Evolutionary conservation across 1,140 invertebrate genomes (phyloP).

Genomic region (Heliothis subflexa): DNA sequence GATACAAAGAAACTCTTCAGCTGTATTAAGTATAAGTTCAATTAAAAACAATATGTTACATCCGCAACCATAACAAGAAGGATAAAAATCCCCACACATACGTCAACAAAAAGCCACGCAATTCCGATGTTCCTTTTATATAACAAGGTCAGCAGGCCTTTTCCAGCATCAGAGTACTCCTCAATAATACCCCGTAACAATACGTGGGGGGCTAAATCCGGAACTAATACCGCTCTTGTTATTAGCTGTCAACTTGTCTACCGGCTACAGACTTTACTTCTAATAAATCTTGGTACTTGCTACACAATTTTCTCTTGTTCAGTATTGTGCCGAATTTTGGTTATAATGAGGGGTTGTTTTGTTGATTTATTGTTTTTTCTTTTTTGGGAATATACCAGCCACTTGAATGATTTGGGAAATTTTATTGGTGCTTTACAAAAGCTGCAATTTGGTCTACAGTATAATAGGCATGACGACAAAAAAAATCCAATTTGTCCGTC

Average conservation of each 20-base stretch:
- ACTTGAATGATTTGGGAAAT: not conserved
- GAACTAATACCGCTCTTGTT: constrained; percentile 40
- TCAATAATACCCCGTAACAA: constrained; percentile 38
- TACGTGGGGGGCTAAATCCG: constrained; percentile 21
- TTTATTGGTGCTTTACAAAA: no score
- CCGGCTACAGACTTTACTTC: constrained; percentile 36
- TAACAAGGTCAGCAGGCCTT: constrained; percentile 11
- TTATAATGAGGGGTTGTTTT: constrained; percentile 16
- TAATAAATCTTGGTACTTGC: constrained; percentile 37
- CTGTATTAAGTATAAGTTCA: no score
- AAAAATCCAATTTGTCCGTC: no score
- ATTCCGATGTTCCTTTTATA: constrained; percentile 1
- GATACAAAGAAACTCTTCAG: no score
- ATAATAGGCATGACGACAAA: no score
- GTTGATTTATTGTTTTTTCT: constrained; percentile 23
- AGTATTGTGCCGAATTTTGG: constrained; percentile 19
- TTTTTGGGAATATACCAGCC: not conserved
- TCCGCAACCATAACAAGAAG: not conserved
- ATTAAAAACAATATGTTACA: not conserved
- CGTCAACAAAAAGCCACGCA: not conserved
- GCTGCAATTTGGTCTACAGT: no score
- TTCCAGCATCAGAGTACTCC: constrained; percentile 11
- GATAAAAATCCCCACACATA: not conserved
- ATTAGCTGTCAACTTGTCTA: constrained; percentile 50
- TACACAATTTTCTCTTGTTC: constrained; percentile 26